Percentiles rank a stretch among this genome's conserved stretches.
Evolutionary conservation across 2,113 vertebrate genomes (phyloP).

Genomic region (Poecile atricapillus): DNA sequence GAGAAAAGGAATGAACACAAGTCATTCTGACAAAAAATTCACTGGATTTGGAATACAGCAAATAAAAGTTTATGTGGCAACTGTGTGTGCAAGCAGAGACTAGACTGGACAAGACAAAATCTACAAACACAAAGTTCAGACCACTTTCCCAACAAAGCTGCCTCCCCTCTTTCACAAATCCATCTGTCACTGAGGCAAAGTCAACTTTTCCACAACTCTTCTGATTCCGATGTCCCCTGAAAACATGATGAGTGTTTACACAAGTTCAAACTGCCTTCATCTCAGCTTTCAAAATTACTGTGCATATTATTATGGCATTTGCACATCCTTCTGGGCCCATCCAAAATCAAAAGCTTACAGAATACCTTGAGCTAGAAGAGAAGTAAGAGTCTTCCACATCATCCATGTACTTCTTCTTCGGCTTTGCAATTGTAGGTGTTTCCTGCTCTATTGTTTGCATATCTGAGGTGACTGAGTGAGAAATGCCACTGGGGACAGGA

Average conservation of each 20-base stretch:
- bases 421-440: slow-evolving; percentile 69
- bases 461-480: slow-evolving; percentile 89
- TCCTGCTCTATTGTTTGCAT: slow-evolving; percentile 97
- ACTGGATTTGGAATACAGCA: background rate
- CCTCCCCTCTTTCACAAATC: background rate
- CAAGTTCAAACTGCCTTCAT: background rate
- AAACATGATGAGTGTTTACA: background rate
- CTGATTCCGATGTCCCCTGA: background rate
- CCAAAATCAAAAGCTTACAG: background rate
- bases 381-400: slow-evolving; percentile 78
- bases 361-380: slow-evolving; percentile 72
- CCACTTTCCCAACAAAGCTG: background rate
- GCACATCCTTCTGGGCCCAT: background rate
- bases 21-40: background rate
- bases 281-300: background rate
- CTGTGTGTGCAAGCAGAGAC: background rate
- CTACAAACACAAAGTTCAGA: background rate
- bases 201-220: background rate
- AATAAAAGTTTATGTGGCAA: background rate
- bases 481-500: slow-evolving; percentile 80
- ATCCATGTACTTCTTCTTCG: slow-evolving; percentile 71
- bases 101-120: background rate
- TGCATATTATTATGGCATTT: background rate
- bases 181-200: background rate
- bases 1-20: background rate